Evolutionary conservation across 1,140 invertebrate species (phyloP).

Genomic region (Scaptomyza hsui): DNA sequence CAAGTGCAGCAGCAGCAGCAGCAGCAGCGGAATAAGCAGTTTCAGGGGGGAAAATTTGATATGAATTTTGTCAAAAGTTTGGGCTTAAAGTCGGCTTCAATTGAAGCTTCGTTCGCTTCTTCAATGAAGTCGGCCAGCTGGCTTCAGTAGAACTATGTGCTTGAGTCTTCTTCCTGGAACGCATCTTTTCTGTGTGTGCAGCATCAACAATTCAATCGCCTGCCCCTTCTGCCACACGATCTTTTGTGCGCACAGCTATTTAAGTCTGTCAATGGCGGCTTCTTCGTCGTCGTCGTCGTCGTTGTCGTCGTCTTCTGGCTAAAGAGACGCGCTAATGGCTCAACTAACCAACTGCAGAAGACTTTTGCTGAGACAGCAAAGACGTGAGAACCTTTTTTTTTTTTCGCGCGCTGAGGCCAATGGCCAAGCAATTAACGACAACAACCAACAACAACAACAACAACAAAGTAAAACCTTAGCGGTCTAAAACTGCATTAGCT

Average conservation of each 20-base stretch:
- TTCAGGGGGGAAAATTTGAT: not conserved
- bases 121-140: not conserved
- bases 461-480: slow-evolving; percentile 27
- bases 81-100: slow-evolving; percentile 17
- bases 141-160: not conserved
- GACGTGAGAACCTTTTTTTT: slow-evolving; percentile 74
- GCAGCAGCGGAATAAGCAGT: not conserved
- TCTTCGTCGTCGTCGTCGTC: not conserved
- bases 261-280: slow-evolving; percentile 1
- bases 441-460: slow-evolving; percentile 26
- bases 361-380: not conserved
- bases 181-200: slow-evolving; percentile 12
- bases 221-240: slow-evolving; percentile 3
- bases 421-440: slow-evolving; percentile 56
- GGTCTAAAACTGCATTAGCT: slow-evolving; percentile 41
- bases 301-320: not conserved
- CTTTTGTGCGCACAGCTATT: slow-evolving; percentile 1
- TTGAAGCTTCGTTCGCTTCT: slow-evolving; percentile 6
- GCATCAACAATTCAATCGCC: slow-evolving; percentile 37
- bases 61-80: slow-evolving; percentile 16
- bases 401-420: slow-evolving; percentile 24
- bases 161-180: slow-evolving; percentile 35
- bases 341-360: slow-evolving; percentile 44
- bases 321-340: slow-evolving; percentile 50
- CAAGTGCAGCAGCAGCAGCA: slow-evolving; percentile 48